Conservation (phyloP, 37 sponge, comb jelly and placozoan species). For the Aplysina aerophoba region DNA sequence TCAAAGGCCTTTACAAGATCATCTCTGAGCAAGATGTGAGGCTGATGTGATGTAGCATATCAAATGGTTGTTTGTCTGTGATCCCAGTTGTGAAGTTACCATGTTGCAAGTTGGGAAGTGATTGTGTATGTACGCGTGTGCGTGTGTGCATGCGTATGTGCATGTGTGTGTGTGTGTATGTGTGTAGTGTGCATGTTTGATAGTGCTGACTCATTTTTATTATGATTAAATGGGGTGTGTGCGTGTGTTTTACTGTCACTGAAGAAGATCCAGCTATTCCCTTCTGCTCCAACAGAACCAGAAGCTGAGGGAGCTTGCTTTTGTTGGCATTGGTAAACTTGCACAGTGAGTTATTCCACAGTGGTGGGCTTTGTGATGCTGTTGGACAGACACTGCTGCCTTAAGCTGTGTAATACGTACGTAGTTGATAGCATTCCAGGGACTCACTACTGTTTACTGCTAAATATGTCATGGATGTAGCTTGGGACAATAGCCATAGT, state of each 20-base stretch:
- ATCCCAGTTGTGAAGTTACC: neutral
- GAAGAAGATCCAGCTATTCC: too few species aligned
- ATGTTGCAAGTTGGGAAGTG: neutral
- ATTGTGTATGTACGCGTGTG: neutral
- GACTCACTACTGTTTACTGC: too few species aligned
- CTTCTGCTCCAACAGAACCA: neutral
- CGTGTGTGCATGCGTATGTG: slow-evolving; percentile 14
- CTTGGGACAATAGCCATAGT: too few species aligned
- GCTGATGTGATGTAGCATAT: neutral
- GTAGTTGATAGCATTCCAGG: too few species aligned
- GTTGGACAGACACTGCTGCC: too few species aligned
- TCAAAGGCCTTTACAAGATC: slow-evolving; percentile 67
- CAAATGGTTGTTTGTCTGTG: neutral
- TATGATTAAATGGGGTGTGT: neutral
- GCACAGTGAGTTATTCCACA: neutral
- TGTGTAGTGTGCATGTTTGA: neutral
- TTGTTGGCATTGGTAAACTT: slow-evolving; percentile 31
- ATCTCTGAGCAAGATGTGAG: slow-evolving; percentile 50
- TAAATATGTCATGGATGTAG: too few species aligned
- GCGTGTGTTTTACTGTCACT: neutral
- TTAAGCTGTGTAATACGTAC: too few species aligned
- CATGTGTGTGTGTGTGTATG: neutral
- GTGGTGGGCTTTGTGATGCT: too few species aligned
- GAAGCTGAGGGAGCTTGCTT: slow-evolving; percentile 43
- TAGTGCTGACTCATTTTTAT: neutral